Evolutionary conservation across 2,797 vertebrate genomes (phyloP).

Genomic region (Manis javanica): DNA sequence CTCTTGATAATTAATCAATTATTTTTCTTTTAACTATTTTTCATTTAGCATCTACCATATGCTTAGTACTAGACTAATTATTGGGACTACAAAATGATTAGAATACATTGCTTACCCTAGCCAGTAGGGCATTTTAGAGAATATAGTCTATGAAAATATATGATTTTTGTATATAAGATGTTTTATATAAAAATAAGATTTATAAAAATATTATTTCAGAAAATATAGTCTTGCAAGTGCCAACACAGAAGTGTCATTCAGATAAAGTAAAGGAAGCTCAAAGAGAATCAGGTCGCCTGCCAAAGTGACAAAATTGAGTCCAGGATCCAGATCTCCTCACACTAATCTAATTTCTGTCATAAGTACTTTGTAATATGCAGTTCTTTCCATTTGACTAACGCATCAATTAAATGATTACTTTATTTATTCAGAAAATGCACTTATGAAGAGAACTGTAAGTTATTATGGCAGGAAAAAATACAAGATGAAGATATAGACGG

Average conservation of each 20-base stretch:
- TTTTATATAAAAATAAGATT: no score
- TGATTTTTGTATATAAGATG: no score
- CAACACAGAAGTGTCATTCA: slow-evolving; percentile 2
- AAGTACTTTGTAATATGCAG: background rate
- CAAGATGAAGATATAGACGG: background rate
- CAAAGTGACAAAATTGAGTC: background rate
- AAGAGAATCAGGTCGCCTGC: background rate
- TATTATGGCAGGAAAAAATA: background rate
- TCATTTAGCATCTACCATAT: background rate
- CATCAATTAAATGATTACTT: background rate
- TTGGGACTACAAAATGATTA: background rate
- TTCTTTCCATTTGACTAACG: background rate
- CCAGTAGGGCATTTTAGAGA: background rate
- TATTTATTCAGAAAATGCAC: background rate
- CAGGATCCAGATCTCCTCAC: background rate
- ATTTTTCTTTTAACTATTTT: background rate
- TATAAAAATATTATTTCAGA: background rate
- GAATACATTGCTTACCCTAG: background rate
- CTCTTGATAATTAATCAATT: background rate
- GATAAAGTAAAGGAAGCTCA: background rate
- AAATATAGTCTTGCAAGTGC: background rate
- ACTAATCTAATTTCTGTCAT: background rate
- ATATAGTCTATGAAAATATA: background rate
- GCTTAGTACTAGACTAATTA: background rate
- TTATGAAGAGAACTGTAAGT: background rate